Evolutionary conservation across 2,888 invertebrate species (phyloP).

Genomic region (Clitarchus hookeri): DNA sequence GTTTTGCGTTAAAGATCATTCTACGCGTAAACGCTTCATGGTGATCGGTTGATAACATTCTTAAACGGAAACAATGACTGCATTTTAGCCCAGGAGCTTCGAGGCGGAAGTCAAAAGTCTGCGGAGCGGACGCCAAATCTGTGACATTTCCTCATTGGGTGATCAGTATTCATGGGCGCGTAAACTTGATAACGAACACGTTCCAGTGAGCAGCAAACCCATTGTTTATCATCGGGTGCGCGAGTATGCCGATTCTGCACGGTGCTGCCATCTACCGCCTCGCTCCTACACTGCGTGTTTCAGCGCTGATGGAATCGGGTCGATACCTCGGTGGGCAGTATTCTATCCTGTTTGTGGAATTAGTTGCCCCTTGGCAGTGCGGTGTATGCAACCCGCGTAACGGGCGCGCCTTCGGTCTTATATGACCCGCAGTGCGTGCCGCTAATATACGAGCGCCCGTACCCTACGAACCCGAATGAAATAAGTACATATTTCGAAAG

Average conservation of each 20-base stretch:
- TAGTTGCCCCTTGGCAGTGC: background rate
- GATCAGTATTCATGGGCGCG: background rate
- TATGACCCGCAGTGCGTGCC: background rate
- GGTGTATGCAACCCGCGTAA: background rate
- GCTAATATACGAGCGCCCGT: too few species aligned
- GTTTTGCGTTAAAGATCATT: too few species aligned
- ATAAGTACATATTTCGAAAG: too few species aligned
- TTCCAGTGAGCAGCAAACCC: background rate
- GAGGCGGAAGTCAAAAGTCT: too few species aligned
- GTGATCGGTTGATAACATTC: too few species aligned
- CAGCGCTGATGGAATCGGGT: background rate
- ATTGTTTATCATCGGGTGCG: too few species aligned
- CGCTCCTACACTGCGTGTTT: background rate
- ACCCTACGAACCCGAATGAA: too few species aligned
- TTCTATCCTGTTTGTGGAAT: background rate
- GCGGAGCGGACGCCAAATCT: background rate
- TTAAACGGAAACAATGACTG: too few species aligned
- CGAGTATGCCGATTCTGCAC: background rate
- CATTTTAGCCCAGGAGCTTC: too few species aligned
- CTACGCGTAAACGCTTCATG: too few species aligned
- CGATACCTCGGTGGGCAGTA: background rate
- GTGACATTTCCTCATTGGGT: background rate
- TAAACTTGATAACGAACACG: background rate
- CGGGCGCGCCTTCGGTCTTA: background rate
- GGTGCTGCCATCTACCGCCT: background rate